Percentiles rank a stretch among this genome's conserved stretches.
These are phyloP conservation scores for Limanda limanda DNA, from an alignment of 2,113 vertebrate species.

Conservation along the genomic window DNA sequence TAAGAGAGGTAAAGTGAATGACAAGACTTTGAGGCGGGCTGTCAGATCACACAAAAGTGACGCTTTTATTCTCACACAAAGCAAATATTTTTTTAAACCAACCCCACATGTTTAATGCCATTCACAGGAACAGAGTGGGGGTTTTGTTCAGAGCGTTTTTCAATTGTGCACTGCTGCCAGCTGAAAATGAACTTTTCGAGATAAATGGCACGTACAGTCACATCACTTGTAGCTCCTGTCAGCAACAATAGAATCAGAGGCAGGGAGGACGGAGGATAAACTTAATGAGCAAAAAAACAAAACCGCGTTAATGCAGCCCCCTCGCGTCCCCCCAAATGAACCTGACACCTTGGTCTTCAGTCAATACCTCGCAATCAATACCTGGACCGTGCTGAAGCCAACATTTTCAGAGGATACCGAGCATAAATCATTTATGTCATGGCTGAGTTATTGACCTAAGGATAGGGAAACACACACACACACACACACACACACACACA, in stretches of 20 bases:
- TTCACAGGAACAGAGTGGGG: slow-evolving; percentile 16
- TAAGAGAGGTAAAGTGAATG: slow-evolving; percentile 12
- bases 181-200: slow-evolving; percentile 27
- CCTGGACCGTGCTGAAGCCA: slow-evolving; percentile 63
- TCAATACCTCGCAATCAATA: slow-evolving; percentile 74
- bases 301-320: slow-evolving; percentile 40
- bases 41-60: slow-evolving; percentile 14
- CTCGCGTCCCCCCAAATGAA: slow-evolving; percentile 52
- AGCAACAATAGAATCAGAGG: slow-evolving; percentile 28
- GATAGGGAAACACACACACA: slow-evolving; percentile 57
- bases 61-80: slow-evolving; percentile 36
- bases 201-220: slow-evolving; percentile 7
- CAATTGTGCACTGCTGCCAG: not conserved
- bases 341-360: slow-evolving; percentile 63
- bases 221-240: slow-evolving; percentile 16
- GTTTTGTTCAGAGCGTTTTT: not conserved
- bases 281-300: slow-evolving; percentile 58
- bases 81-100: slow-evolving; percentile 18
- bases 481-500: slow-evolving; percentile 1
- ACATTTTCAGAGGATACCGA: slow-evolving; percentile 68
- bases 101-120: not conserved
- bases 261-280: slow-evolving; percentile 9
- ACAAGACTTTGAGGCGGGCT: slow-evolving; percentile 6
- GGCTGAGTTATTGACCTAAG: slow-evolving; percentile 68
- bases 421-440: slow-evolving; percentile 76